Percentiles rank a stretch among this genome's conserved stretches.
Conservation (phyloP, 1,140 invertebrate genomes). For the Ostrea edulis region DNA sequence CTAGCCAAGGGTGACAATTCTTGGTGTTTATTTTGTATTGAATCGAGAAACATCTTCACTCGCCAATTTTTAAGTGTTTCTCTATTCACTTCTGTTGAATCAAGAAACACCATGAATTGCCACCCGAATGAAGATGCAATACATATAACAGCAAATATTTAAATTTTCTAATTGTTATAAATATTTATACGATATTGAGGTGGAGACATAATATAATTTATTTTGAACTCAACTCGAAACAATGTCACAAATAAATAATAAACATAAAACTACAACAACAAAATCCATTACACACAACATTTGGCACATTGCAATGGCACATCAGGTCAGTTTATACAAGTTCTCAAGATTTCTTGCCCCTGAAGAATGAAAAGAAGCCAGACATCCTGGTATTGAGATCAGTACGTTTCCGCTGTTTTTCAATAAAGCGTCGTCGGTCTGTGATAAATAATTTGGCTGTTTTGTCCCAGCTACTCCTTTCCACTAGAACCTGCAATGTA, state of each 20-base stretch:
- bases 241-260: not conserved
- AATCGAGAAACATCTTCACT: too few relatives aligned
- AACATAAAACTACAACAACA: not conserved
- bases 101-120: too few relatives aligned
- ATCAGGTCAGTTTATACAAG: not conserved
- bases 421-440: constrained; percentile 63
- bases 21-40: too few relatives aligned
- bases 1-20: too few relatives aligned
- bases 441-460: constrained; percentile 66
- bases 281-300: too few relatives aligned
- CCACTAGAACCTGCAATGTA: constrained; percentile 63
- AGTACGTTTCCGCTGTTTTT: constrained; percentile 61
- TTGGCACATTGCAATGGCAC: not conserved
- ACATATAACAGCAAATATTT: too few relatives aligned
- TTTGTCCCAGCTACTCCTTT: constrained; percentile 65
- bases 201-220: not conserved
- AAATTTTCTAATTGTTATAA: too few relatives aligned
- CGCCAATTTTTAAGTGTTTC: too few relatives aligned
- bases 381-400: constrained; percentile 54
- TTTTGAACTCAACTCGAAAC: constrained; percentile 11
- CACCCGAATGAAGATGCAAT: too few relatives aligned
- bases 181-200: too few relatives aligned
- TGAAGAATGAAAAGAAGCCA: constrained; percentile 58
- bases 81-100: too few relatives aligned
- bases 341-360: constrained; percentile 27